Evolutionary conservation across 2,113 vertebrate genomes (phyloP).

Genomic region (Taxidea taxus): DNA sequence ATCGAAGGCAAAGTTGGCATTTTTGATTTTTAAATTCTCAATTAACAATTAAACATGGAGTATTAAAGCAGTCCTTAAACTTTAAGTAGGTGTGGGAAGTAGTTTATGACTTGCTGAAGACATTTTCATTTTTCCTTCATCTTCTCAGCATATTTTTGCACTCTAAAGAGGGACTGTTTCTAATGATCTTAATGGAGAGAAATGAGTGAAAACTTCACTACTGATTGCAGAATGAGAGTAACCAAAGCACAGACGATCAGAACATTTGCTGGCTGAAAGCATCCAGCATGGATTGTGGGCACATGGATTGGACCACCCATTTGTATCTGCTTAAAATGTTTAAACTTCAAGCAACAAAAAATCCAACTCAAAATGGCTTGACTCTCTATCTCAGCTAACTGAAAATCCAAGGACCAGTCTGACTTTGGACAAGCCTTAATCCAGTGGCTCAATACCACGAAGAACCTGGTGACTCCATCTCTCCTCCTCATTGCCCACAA

Average conservation of each 20-base stretch:
- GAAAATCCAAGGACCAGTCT: not conserved
- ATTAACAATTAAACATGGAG: conserved; percentile 73
- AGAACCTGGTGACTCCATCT: not conserved
- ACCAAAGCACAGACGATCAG: not conserved
- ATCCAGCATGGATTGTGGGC: not conserved
- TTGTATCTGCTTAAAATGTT: conserved; percentile 3
- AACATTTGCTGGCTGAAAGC: not conserved
- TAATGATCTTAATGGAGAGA: conserved; percentile 14
- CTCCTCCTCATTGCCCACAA: too few species aligned
- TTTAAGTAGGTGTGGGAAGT: conserved; percentile 71
- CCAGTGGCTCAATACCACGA: not conserved
- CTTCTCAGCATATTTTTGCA: conserved; percentile 40
- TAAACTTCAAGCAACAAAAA: conserved; percentile 38
- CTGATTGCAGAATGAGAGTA: not conserved
- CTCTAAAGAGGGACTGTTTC: conserved; percentile 49
- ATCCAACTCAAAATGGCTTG: conserved; percentile 22
- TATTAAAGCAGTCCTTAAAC: conserved; percentile 79
- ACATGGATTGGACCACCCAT: not conserved
- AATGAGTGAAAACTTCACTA: not conserved
- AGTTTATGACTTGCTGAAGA: conserved; percentile 55
- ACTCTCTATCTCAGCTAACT: not conserved
- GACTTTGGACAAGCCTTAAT: not conserved
- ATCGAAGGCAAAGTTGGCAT: conserved; percentile 80
- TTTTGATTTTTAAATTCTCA: conserved; percentile 82
- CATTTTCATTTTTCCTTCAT: conserved; percentile 10